Evolutionary conservation across 2,888 invertebrate genomes (phyloP).

Genomic region (Calameuta idolon): DNA sequence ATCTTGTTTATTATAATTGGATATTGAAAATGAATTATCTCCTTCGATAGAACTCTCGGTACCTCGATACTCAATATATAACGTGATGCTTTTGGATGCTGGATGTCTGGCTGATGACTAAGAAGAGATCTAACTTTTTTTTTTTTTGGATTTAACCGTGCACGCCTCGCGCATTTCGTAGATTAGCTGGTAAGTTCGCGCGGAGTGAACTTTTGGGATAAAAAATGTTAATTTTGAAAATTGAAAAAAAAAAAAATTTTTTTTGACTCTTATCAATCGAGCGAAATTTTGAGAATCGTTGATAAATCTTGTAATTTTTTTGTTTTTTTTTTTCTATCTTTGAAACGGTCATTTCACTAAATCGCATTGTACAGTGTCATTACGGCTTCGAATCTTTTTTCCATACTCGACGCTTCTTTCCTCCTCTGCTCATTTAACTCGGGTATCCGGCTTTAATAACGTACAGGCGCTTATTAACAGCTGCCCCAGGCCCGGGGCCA

Average conservation of each 20-base stretch:
- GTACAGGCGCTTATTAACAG: conserved; percentile 55
- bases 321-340: too few species aligned
- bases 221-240: not conserved
- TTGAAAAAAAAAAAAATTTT: conserved; percentile 6
- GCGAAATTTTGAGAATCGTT: too few species aligned
- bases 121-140: too few species aligned
- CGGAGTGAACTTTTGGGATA: too few species aligned
- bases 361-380: too few species aligned
- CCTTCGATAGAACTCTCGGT: not conserved
- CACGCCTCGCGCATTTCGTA: too few species aligned
- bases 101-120: too few species aligned
- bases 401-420: conserved; percentile 34
- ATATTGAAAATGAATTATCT: conserved; percentile 39
- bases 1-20: conserved; percentile 45
- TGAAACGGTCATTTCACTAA: too few species aligned
- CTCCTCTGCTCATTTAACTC: conserved; percentile 30
- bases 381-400: conserved; percentile 6
- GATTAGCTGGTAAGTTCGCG: too few species aligned
- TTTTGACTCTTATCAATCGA: conserved; percentile 5
- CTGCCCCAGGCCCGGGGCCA: conserved; percentile 17
- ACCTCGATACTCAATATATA: not conserved
- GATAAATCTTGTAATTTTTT: too few species aligned
- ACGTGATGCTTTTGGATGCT: too few species aligned
- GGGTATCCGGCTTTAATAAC: conserved; percentile 55
- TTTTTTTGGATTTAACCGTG: too few species aligned